Conservation (phyloP, 2,797 vertebrate species). For the Peromyscus attwateri region DNA sequence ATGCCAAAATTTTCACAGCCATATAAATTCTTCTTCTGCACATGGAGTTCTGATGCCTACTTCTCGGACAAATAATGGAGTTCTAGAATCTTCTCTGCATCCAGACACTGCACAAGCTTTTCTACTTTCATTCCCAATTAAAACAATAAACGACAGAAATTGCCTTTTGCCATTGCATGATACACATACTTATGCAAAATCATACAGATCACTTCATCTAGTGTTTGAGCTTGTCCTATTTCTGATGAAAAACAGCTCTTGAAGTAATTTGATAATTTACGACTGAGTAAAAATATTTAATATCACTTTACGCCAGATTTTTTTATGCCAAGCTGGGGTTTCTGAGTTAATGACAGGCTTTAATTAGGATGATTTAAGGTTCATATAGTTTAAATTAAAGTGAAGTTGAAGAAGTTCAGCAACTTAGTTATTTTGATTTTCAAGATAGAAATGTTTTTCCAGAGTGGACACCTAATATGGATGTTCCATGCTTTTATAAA, state of each 20-base stretch:
- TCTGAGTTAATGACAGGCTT: conserved; percentile 69
- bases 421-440: conserved; percentile 57
- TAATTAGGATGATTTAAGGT: conserved; percentile 73
- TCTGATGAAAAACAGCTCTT: conserved; percentile 42
- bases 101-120: neutral
- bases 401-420: conserved; percentile 47
- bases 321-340: conserved; percentile 55
- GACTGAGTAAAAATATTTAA: conserved; percentile 70
- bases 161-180: conserved; percentile 31
- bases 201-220: conserved; percentile 14
- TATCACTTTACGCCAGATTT: conserved; percentile 44
- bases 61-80: neutral
- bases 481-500: neutral
- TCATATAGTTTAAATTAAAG: conserved; percentile 64
- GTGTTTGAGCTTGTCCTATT: conserved; percentile 44
- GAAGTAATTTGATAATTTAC: conserved; percentile 66
- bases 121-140: conserved; percentile 32
- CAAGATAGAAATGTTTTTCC: conserved; percentile 44
- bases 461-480: neutral
- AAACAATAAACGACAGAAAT: conserved; percentile 46
- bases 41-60: neutral
- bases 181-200: conserved; percentile 20
- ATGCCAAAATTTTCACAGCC: neutral
- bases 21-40: fast-evolving
- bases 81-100: neutral